phyloP scores from a whole-genome alignment of 2,888 invertebrate genomes.

The Charanyca ferruginea region DNA sequence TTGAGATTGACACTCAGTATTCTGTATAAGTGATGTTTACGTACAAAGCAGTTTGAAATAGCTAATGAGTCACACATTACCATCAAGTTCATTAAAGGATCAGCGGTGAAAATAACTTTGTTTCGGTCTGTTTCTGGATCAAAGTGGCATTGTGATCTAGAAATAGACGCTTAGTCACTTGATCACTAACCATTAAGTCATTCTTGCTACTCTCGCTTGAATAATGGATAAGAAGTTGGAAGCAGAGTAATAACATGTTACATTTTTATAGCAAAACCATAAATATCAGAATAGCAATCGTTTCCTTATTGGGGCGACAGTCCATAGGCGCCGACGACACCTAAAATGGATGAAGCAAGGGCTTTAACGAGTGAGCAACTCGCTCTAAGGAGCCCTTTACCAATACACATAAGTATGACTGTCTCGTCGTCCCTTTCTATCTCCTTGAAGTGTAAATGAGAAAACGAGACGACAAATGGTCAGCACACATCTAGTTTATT shows the following conservation, averaged over 20 bases:
- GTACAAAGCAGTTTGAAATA: constrained; percentile 82
- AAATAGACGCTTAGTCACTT: constrained; percentile 75
- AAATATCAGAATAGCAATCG: constrained; percentile 68
- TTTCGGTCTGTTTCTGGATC: constrained; percentile 75
- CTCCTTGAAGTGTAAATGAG: constrained; percentile 23
- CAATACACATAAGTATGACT: constrained; percentile 57
- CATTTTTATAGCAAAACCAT: constrained; percentile 55
- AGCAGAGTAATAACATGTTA: constrained; percentile 29
- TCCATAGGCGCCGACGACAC: constrained; percentile 74
- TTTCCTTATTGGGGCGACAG: constrained; percentile 75
- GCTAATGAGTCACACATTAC: constrained; percentile 79
- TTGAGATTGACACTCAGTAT: constrained; percentile 5
- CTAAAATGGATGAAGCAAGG: constrained; percentile 79
- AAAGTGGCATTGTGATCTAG: constrained; percentile 69
- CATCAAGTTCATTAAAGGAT: constrained; percentile 73
- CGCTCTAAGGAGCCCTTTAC: constrained; percentile 68
- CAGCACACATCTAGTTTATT: constrained; percentile 26
- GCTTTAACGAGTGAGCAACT: constrained; percentile 80
- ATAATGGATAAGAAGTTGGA: constrained; percentile 43
- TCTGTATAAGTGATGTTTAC: constrained; percentile 57
- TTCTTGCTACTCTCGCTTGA: constrained; percentile 37
- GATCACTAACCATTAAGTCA: constrained; percentile 38
- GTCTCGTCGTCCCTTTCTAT: constrained; percentile 51
- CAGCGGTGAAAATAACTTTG: constrained; percentile 75
- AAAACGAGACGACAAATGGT: constrained; percentile 33